Conservation (phyloP, 2,888 invertebrate genomes). For the Listrodromus nycthemerus region DNA sequence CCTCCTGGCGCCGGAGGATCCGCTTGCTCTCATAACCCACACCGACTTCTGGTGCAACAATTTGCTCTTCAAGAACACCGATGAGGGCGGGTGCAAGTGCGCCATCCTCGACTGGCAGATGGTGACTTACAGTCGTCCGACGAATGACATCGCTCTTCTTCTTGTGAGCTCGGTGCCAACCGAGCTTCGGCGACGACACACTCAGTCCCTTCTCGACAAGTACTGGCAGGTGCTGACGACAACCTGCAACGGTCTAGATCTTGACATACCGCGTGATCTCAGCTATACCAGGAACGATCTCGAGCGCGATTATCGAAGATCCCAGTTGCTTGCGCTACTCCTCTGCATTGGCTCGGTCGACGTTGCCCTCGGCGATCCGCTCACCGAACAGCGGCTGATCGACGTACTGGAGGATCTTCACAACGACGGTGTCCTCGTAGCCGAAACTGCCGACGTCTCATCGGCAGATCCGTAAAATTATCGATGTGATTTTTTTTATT, state of each 20-base stretch:
- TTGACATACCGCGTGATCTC: slow-evolving; percentile 86
- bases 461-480: slow-evolving; percentile 44
- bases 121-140: slow-evolving; percentile 91
- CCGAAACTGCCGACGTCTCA: slow-evolving; percentile 79
- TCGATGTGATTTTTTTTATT: not conserved
- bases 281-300: slow-evolving; percentile 86
- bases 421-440: slow-evolving; percentile 88
- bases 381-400: slow-evolving; percentile 90
- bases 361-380: slow-evolving; percentile 91
- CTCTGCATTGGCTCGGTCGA: slow-evolving; percentile 93
- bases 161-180: slow-evolving; percentile 91
- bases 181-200: slow-evolving; percentile 88
- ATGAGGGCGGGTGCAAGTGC: slow-evolving; percentile 86
- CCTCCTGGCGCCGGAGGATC: slow-evolving; percentile 90
- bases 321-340: slow-evolving; percentile 90
- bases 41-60: slow-evolving; percentile 95
- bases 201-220: slow-evolving; percentile 88
- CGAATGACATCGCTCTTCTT: slow-evolving; percentile 91
- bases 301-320: slow-evolving; percentile 87
- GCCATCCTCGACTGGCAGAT: slow-evolving; percentile 94
- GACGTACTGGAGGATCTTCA: slow-evolving; percentile 91
- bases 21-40: slow-evolving; percentile 91
- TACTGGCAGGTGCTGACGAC: slow-evolving; percentile 89
- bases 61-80: slow-evolving; percentile 87
- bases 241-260: slow-evolving; percentile 87